Percentiles rank a stretch among this genome's conserved stretches.
Evolutionary conservation across 2,797 vertebrate genomes (phyloP).

Genomic region (Saxicola maurus): DNA sequence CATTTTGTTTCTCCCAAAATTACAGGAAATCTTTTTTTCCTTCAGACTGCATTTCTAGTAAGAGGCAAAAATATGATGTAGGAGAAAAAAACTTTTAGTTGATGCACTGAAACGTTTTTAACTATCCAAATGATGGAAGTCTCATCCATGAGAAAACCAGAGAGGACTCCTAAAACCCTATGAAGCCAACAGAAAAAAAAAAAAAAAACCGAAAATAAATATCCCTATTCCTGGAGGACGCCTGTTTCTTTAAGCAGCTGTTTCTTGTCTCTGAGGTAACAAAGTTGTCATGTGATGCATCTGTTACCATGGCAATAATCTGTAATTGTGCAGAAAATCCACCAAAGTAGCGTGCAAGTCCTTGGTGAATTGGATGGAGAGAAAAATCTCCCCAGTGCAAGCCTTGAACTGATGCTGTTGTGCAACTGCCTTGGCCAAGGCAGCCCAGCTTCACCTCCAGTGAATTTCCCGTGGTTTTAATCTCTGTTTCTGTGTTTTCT

Average conservation of each 20-base stretch:
- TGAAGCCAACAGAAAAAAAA: background rate
- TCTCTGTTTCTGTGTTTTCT: background rate
- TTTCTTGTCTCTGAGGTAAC: slow-evolving; percentile 78
- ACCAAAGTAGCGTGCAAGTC: slow-evolving; percentile 73
- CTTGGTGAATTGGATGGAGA: slow-evolving; percentile 73
- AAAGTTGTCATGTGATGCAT: slow-evolving; percentile 71
- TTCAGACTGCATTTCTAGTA: slow-evolving; percentile 22
- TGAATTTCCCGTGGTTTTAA: background rate
- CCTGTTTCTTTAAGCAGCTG: slow-evolving; percentile 71
- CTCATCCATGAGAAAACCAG: slow-evolving; percentile 48
- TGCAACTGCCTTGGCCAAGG: slow-evolving; percentile 44
- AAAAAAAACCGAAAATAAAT: background rate
- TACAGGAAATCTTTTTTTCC: background rate
- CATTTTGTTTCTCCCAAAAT: slow-evolving; percentile 10
- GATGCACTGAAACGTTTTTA: slow-evolving; percentile 51
- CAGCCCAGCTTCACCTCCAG: slow-evolving; percentile 23
- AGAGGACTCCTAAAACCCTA: slow-evolving; percentile 59
- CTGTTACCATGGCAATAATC: slow-evolving; percentile 80
- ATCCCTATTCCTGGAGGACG: slow-evolving; percentile 60
- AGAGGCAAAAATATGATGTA: slow-evolving; percentile 30
- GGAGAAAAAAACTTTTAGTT: slow-evolving; percentile 56
- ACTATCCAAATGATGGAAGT: slow-evolving; percentile 27
- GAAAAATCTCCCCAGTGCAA: slow-evolving; percentile 66
- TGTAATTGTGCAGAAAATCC: slow-evolving; percentile 81
- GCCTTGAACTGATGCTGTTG: slow-evolving; percentile 54